Base-by-base conservation (phyloP, 2,888 invertebrate species). In the Archips crataeganus region DNA sequence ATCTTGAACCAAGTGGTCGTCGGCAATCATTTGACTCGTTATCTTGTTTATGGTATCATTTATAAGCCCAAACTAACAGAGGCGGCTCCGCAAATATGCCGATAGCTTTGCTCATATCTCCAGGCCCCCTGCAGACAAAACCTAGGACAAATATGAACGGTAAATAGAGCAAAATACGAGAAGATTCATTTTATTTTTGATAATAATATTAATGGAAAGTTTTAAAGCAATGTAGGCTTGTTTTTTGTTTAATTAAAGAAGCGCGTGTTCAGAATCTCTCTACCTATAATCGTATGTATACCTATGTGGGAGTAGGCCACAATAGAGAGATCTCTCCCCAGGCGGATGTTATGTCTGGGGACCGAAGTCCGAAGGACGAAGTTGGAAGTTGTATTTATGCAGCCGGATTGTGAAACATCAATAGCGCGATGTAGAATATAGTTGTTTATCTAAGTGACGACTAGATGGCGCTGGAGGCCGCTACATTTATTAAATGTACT, bases 121-220 rank as follows among this genome's bases (percentile, higher is more conserved):
- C 36, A 65, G 69, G 42, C 70, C 74, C 74, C 74, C 74, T 51
- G 74, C 74, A 65, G 74, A 61, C 74, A 36, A 54, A 60, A 23
- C 49, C 68, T 60, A 65, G 47, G 36, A 34, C 65, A 54, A 70
- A 74, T 51, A 69, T 9, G 13, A 51, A 15, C 8, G 15, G 5
- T 32, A 62, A 15, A 70, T 54, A 57, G 10, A 57, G 6, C 45
- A 11, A 47, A 23, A 59, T 54, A 42, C 59, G 23, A 34, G 15
- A 51, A 63, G 39, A 34, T 47, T 23, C 39, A 5, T n/a, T 3
- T 8, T 8, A 23, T 60, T 36, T 47, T 45, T 34, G 54, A 67
- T 54, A 34, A 34, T 42, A 54, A 42, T 10, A 32, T 32, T 10
- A 13, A 34, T 70, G 62, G 51, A 65, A 65, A 51, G 34, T 65